These are phyloP conservation scores for Brachionus plicatilis DNA, from an alignment of 1,140 invertebrate genomes.

Conservation along the genomic window DNA sequence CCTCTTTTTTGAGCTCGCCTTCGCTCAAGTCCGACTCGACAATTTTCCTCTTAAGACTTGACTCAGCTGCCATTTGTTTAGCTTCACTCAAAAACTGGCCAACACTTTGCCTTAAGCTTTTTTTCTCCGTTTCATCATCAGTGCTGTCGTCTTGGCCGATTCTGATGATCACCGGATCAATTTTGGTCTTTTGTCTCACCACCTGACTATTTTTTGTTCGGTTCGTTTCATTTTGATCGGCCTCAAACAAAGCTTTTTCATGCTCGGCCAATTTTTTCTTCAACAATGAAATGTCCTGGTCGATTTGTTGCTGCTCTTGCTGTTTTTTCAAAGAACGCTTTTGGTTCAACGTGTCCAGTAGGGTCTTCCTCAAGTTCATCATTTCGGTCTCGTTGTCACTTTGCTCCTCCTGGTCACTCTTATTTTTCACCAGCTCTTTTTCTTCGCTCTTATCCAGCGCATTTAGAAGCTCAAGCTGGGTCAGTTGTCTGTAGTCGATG, in stretches of 20 bases:
- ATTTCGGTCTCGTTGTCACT: neutral
- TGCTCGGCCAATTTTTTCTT: constrained; percentile 7
- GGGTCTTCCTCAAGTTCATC: neutral
- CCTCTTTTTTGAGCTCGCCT: neutral
- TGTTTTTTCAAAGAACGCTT: neutral
- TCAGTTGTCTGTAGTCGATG: constrained; percentile 21
- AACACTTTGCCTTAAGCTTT: neutral
- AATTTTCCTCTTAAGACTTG: neutral
- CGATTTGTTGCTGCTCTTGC: constrained; percentile 10
- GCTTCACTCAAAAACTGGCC: constrained; percentile 14
- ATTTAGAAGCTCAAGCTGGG: neutral
- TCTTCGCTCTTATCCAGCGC: neutral
- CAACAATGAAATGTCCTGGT: neutral
- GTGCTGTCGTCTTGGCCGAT: neutral
- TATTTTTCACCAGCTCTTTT: neutral
- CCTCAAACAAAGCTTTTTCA: neutral
- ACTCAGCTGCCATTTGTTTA: neutral
- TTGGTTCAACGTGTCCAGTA: neutral
- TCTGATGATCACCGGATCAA: constrained; percentile 18
- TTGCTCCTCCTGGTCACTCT: neutral
- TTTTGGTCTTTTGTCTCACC: neutral
- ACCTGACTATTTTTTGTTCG: neutral
- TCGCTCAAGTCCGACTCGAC: neutral
- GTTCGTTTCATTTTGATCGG: neutral
- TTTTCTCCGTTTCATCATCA: neutral